Evolutionary conservation across 1,140 invertebrate species (phyloP).

Genomic region (Habropoda laboriosa): DNA sequence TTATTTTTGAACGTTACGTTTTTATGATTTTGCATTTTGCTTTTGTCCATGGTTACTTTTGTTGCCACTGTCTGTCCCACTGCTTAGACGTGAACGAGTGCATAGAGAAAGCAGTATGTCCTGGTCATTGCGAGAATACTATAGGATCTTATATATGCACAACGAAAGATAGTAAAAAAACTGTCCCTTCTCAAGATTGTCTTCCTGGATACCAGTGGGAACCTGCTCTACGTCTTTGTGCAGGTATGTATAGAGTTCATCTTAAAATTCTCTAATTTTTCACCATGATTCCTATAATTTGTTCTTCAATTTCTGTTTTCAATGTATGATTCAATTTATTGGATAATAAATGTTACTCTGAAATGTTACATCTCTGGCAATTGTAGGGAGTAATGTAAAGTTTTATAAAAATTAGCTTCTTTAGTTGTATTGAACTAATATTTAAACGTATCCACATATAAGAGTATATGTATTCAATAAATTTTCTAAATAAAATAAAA

Average conservation of each 20-base stretch:
- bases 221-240: constrained; percentile 78
- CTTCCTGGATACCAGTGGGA: constrained; percentile 85
- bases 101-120: constrained; percentile 80
- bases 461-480: no score
- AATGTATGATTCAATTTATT: background rate
- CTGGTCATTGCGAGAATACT: constrained; percentile 85
- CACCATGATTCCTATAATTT: background rate
- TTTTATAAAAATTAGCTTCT: no score
- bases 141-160: constrained; percentile 84
- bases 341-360: no score
- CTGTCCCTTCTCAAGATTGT: constrained; percentile 79
- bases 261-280: background rate
- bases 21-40: constrained; percentile 26
- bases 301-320: background rate
- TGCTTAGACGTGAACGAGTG: constrained; percentile 87
- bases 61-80: constrained; percentile 48
- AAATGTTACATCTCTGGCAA: no score
- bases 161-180: constrained; percentile 71
- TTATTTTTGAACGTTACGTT: background rate
- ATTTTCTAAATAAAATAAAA: no score
- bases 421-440: no score
- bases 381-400: no score
- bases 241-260: constrained; percentile 71
- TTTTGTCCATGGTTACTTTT: constrained; percentile 36
- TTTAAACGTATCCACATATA: no score